A percentile compares a stretch with the other conserved stretches of the same genome.
Evolutionary conservation across 2,113 vertebrate genomes (phyloP).

Genomic region (Bungarus multicinctus): DNA sequence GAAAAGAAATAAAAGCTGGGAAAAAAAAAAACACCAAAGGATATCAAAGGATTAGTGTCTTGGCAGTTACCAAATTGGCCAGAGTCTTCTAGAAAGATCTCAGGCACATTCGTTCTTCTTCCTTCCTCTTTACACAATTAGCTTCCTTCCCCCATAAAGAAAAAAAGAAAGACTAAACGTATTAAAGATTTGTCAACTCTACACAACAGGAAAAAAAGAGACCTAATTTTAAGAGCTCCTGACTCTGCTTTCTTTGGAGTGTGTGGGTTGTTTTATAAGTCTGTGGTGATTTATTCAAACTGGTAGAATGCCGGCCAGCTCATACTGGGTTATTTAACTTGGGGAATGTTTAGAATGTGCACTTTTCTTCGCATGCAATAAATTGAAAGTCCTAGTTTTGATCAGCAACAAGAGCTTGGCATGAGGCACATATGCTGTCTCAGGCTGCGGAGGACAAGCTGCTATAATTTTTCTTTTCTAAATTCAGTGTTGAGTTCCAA

Average conservation of each 20-base stretch:
- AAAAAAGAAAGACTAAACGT: neutral
- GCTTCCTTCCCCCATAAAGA: neutral
- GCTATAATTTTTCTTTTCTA: neutral
- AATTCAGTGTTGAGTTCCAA: neutral
- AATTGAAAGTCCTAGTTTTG: neutral
- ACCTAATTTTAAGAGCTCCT: neutral
- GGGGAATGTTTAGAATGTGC: neutral
- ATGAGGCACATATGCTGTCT: no score
- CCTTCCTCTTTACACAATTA: neutral
- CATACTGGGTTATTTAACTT: neutral
- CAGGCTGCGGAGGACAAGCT: neutral
- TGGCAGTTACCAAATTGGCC: neutral
- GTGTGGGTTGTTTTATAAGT: neutral
- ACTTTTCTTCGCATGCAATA: neutral
- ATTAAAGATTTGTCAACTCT: neutral
- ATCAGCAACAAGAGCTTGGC: neutral
- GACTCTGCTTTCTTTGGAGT: neutral
- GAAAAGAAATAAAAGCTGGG: neutral
- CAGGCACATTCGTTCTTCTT: neutral
- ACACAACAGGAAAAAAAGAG: neutral
- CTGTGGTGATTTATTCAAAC: neutral
- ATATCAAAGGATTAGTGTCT: neutral
- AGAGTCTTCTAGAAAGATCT: neutral
- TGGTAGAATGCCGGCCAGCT: neutral
- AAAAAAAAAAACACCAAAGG: no score